Conservation (phyloP, 2,888 invertebrate genomes). For the Platycheirus albimanus region DNA sequence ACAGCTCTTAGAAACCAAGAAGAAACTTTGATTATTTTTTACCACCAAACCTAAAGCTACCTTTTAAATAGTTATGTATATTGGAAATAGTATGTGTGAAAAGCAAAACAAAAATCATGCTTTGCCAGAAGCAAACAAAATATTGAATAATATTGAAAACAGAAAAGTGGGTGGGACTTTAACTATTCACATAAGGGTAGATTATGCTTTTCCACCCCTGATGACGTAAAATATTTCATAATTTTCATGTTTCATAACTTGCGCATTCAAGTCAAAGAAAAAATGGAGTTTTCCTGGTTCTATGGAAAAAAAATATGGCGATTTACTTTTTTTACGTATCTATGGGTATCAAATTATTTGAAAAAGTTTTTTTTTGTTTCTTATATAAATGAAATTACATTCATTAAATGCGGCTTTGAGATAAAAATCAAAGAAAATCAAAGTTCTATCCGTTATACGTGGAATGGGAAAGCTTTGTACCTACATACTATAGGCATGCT, state of each 20-base stretch:
- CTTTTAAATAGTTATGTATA: too few relatives aligned
- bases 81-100: too few relatives aligned
- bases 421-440: constrained; percentile 46
- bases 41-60: too few relatives aligned
- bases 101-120: background rate
- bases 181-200: constrained; percentile 32
- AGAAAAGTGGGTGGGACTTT: constrained; percentile 32
- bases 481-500: background rate
- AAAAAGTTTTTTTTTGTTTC: constrained; percentile 1
- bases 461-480: background rate
- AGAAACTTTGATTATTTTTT: too few relatives aligned
- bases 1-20: too few relatives aligned
- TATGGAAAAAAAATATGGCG: constrained; percentile 52
- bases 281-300: constrained; percentile 51
- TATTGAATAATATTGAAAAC: background rate
- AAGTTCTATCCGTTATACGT: constrained; percentile 25
- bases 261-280: constrained; percentile 48
- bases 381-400: constrained; percentile 34
- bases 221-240: constrained; percentile 58
- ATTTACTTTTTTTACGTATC: background rate
- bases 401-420: constrained; percentile 27
- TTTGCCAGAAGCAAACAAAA: background rate
- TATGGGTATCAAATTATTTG: too few relatives aligned
- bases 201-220: constrained; percentile 52
- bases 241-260: constrained; percentile 65